phyloP scores from a whole-genome alignment of 1,140 invertebrate genomes.

The Diplogasteroides magnus region DNA sequence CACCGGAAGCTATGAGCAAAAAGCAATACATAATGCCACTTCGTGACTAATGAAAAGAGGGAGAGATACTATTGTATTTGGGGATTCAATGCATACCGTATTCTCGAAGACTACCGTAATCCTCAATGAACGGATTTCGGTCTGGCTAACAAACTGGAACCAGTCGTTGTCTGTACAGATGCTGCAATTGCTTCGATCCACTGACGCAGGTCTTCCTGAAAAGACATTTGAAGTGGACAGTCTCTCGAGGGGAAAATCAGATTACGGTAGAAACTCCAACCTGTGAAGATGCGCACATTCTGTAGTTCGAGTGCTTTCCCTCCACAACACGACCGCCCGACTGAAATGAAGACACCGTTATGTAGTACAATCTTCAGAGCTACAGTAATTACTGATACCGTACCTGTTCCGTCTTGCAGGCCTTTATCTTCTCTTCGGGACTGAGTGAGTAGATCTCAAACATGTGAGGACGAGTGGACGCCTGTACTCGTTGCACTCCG shows the following conservation, averaged over 20 bases:
- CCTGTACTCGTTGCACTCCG: conserved; percentile 20
- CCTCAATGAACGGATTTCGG: no score
- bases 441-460: conserved; percentile 28
- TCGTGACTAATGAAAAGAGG: no score
- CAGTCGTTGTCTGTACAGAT: no score
- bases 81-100: no score
- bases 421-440: conserved; percentile 22
- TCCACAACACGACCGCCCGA: conserved; percentile 17
- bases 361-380: background rate
- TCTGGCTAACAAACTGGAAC: no score
- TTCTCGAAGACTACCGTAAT: no score
- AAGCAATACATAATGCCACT: no score
- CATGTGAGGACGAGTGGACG: conserved; percentile 16
- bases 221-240: no score
- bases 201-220: background rate
- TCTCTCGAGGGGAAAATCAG: no score
- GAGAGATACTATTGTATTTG: no score
- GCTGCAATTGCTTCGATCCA: conserved; percentile 22
- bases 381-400: background rate
- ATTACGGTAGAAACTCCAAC: no score
- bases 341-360: background rate
- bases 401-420: conserved; percentile 27
- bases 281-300: conserved; percentile 24
- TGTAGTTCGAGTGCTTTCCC: conserved; percentile 25
- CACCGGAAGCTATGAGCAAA: no score